Evolutionary conservation across 2,113 vertebrate genomes (phyloP).

Genomic region (Cercocebus atys): DNA sequence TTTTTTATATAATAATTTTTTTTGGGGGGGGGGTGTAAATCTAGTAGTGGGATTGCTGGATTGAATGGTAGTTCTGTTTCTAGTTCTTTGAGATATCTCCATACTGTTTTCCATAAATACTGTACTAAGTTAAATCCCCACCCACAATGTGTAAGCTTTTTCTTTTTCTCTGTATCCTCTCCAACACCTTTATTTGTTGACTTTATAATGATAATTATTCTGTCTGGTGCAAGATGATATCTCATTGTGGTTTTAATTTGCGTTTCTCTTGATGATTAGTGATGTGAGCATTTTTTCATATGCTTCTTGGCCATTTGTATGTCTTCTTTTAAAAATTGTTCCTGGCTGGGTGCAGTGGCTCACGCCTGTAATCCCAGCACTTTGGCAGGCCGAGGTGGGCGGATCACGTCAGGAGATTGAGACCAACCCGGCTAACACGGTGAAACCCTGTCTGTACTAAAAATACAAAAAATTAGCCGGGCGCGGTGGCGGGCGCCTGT

Average conservation of each 20-base stretch:
- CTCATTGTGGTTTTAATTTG: neutral
- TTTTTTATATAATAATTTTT: neutral
- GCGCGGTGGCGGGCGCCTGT: rapidly evolving
- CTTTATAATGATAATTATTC: neutral
- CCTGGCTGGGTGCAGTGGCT: neutral
- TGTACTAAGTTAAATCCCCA: neutral
- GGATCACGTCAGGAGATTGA: too few relatives aligned
- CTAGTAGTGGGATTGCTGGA: neutral
- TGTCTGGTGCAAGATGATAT: neutral
- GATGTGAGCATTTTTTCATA: neutral
- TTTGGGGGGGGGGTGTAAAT: neutral
- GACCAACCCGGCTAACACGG: too few relatives aligned
- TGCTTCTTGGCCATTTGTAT: neutral
- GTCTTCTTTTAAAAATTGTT: neutral
- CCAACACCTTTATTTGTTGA: neutral
- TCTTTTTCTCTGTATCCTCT: neutral
- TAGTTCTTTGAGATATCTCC: neutral
- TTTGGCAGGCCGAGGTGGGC: too few relatives aligned
- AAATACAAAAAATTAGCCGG: too few relatives aligned
- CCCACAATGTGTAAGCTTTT: neutral
- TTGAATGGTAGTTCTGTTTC: neutral
- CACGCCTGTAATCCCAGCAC: too few relatives aligned
- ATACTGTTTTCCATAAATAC: neutral
- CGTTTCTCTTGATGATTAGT: neutral
- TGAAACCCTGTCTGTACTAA: too few relatives aligned